A percentile compares a stretch with the other conserved stretches of the same genome.
phyloP scores from a whole-genome alignment of 2,888 invertebrate genomes.

The Morpho helenor region DNA sequence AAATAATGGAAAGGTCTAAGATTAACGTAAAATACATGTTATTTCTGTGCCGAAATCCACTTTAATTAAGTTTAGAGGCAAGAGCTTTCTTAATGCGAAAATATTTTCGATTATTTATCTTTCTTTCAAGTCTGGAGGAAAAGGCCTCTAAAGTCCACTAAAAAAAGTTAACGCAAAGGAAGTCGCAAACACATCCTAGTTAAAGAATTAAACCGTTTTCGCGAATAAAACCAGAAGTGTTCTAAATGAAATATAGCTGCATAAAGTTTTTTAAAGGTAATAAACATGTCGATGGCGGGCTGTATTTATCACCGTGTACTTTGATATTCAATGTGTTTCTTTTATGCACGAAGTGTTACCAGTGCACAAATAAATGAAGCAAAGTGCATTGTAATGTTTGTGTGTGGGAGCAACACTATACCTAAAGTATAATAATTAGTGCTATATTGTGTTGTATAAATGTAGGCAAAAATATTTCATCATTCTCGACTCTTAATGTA shows the following conservation, averaged over 20 bases:
- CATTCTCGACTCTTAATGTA: too few relatives aligned
- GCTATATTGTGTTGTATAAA: not conserved
- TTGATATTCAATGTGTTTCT: constrained; percentile 9
- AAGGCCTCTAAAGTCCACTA: too few relatives aligned
- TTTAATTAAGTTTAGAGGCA: too few relatives aligned
- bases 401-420: constrained; percentile 7
- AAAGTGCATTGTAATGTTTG: constrained; percentile 24
- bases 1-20: too few relatives aligned
- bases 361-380: constrained; percentile 34
- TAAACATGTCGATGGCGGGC: constrained; percentile 26
- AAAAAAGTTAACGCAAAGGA: too few relatives aligned
- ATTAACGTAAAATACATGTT: too few relatives aligned
- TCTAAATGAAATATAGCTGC: constrained; percentile 3
- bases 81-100: too few relatives aligned
- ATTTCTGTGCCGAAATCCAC: too few relatives aligned
- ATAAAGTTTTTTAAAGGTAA: constrained; percentile 19
- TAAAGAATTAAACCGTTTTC: constrained; percentile 1
- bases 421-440: constrained; percentile 15
- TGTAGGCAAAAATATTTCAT: too few relatives aligned
- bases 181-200: not conserved
- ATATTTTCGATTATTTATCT: too few relatives aligned
- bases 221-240: constrained; percentile 10
- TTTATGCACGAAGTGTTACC: constrained; percentile 23
- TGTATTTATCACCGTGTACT: constrained; percentile 11
- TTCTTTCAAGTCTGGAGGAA: too few relatives aligned